Conservation (phyloP, 2,113 vertebrate species). For the Hoplias malabaricus region DNA sequence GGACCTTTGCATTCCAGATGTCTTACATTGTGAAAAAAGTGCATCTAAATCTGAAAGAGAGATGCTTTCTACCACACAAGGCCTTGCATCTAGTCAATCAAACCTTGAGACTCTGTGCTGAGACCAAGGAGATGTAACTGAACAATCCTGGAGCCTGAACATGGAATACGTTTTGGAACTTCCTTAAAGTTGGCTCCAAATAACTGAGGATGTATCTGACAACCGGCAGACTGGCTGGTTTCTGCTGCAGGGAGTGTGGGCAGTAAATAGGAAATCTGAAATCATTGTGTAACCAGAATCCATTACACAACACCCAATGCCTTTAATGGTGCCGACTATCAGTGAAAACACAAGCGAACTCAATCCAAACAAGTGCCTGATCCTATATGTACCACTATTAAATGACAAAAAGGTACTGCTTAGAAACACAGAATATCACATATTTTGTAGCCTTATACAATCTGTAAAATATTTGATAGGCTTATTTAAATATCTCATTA, state of each 20-base stretch:
- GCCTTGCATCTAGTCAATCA: constrained; percentile 22
- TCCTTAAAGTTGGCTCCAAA: not conserved
- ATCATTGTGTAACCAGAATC: not conserved
- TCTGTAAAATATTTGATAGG: not conserved
- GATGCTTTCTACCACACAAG: not conserved
- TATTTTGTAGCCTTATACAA: constrained; percentile 1
- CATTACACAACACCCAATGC: constrained; percentile 10
- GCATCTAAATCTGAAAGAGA: constrained; percentile 33
- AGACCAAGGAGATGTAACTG: not conserved
- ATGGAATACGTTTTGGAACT: constrained; percentile 24
- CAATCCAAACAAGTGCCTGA: constrained; percentile 49
- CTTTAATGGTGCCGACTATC: constrained; percentile 34
- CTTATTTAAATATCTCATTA: not conserved
- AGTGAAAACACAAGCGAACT: not conserved
- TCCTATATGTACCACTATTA: constrained; percentile 26
- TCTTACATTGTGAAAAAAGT: constrained; percentile 51
- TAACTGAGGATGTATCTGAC: constrained; percentile 3
- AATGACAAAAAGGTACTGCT: constrained; percentile 51
- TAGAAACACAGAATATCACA: constrained; percentile 34
- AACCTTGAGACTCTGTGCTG: constrained; percentile 1
- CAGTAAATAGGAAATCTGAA: constrained; percentile 18
- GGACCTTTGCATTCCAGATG: constrained; percentile 43
- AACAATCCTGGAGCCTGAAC: constrained; percentile 11
- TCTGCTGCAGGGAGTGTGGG: constrained; percentile 17
- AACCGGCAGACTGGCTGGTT: constrained; percentile 8